Evolutionary conservation across 2,113 vertebrate species (phyloP).

Genomic region (Phoxinus phoxinus): DNA sequence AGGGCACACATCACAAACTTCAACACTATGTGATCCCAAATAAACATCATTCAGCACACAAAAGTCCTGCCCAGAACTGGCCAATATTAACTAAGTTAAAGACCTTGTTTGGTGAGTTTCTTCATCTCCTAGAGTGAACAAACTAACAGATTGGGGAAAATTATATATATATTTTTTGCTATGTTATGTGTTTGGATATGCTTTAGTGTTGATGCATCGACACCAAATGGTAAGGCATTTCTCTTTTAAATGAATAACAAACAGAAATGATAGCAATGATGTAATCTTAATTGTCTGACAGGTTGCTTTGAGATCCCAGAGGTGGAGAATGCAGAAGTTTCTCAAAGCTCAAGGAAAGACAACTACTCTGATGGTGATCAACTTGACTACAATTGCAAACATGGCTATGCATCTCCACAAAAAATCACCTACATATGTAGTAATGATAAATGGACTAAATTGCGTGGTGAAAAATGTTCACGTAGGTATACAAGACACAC

Average conservation of each 20-base stretch:
- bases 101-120: too few relatives aligned
- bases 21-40: too few relatives aligned
- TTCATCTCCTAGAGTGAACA: too few relatives aligned
- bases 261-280: background rate
- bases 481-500: conserved; percentile 47
- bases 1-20: too few relatives aligned
- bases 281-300: background rate
- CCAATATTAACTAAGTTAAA: too few relatives aligned
- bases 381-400: conserved; percentile 39
- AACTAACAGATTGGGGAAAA: too few relatives aligned
- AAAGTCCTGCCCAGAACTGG: too few relatives aligned
- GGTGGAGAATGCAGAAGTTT: conserved; percentile 45
- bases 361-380: conserved; percentile 30
- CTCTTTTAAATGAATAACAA: background rate
- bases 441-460: conserved; percentile 13
- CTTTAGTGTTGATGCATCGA: too few relatives aligned
- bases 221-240: too few relatives aligned
- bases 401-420: conserved; percentile 44
- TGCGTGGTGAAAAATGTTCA: conserved; percentile 19
- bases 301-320: conserved; percentile 39
- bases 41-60: too few relatives aligned
- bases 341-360: background rate
- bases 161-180: too few relatives aligned
- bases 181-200: too few relatives aligned
- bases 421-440: conserved; percentile 39